These are phyloP conservation scores for Calycopis cecrops DNA, from an alignment of 1,140 invertebrate species.

Conservation along the genomic window DNA sequence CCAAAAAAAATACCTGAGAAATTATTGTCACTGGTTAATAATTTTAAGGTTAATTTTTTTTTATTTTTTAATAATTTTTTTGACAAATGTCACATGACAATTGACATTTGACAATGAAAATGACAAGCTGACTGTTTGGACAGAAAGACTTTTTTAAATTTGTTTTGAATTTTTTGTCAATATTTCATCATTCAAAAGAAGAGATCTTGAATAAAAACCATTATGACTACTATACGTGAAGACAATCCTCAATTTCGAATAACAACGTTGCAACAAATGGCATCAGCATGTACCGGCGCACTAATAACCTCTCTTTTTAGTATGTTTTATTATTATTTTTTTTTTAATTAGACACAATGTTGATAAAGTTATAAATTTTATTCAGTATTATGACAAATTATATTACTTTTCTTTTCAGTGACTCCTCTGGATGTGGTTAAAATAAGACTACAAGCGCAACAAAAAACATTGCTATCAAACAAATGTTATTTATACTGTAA, in stretches of 20 bases:
- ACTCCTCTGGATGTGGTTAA: conserved; percentile 99
- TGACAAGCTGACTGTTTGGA: not conserved
- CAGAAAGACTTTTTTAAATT: conserved; percentile 5
- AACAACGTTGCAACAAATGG: conserved; percentile 90
- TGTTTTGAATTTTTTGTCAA: not conserved
- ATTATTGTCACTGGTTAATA: no score
- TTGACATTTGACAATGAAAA: not conserved
- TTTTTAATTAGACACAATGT: not conserved
- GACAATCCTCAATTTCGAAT: conserved; percentile 86
- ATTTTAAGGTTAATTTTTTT: no score
- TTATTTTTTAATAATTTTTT: no score
- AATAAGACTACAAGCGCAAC: conserved; percentile 96
- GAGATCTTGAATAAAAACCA: not conserved
- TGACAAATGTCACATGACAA: no score
- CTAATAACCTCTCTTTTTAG: conserved; percentile 92
- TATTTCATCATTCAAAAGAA: not conserved
- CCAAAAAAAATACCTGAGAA: no score
- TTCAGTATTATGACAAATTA: no score
- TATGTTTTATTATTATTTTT: conserved; percentile 70
- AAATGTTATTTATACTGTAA: conserved; percentile 98
- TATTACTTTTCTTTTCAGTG: conserved; percentile 79
- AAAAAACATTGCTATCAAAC: conserved; percentile 86
- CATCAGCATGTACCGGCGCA: conserved; percentile 92
- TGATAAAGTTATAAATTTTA: not conserved
- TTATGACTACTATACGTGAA: conserved; percentile 65